These are phyloP conservation scores for Cosmopolites sordidus DNA, from an alignment of 2,888 invertebrate genomes.

Conservation along the genomic window DNA sequence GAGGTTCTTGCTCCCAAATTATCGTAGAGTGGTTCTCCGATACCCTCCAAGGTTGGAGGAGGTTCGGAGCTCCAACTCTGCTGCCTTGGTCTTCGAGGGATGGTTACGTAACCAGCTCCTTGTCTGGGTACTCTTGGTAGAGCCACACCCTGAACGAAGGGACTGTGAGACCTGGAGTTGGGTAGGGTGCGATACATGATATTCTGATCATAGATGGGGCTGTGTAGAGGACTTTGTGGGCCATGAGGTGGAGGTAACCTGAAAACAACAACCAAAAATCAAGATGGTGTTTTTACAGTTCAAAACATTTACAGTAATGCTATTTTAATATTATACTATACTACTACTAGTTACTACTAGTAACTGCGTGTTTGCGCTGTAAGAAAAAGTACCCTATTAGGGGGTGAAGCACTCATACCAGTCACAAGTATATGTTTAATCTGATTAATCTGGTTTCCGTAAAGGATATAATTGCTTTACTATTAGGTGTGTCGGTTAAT, in stretches of 20 bases:
- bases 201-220: conserved; percentile 63
- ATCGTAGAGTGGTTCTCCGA: conserved; percentile 77
- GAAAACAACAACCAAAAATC: conserved; percentile 5
- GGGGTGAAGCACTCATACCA: too few species aligned
- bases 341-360: too few species aligned
- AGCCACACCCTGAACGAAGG: conserved; percentile 58
- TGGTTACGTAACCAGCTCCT: conserved; percentile 76
- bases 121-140: conserved; percentile 50
- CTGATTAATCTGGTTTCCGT: too few species aligned
- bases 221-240: conserved; percentile 54
- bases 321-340: too few species aligned
- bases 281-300: not conserved
- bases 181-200: conserved; percentile 75
- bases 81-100: conserved; percentile 76
- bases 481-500: too few species aligned
- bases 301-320: too few species aligned
- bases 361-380: too few species aligned
- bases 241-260: conserved; percentile 34
- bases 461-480: too few species aligned
- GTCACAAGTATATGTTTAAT: too few species aligned
- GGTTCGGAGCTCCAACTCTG: conserved; percentile 66
- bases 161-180: conserved; percentile 74
- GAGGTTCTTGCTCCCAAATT: conserved; percentile 81
- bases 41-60: conserved; percentile 44
- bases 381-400: too few species aligned